Evolutionary conservation across 2,797 vertebrate species (phyloP).

Genomic region (Fratercula arctica): DNA sequence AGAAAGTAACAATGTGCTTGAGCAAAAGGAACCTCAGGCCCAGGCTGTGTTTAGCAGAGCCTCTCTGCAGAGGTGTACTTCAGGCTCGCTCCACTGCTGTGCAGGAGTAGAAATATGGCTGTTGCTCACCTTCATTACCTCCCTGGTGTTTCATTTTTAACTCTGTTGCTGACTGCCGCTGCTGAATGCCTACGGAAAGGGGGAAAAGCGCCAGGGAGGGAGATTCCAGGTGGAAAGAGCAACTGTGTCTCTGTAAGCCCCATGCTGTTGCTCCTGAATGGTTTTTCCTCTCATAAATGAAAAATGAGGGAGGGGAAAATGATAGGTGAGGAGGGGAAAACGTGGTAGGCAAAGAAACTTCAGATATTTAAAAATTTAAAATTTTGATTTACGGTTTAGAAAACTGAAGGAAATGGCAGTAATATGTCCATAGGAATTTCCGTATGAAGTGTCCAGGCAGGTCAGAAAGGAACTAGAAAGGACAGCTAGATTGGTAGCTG

Average conservation of each 20-base stretch:
- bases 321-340: background rate
- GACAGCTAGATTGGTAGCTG: background rate
- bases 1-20: slow-evolving; percentile 18
- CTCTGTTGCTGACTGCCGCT: background rate
- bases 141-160: slow-evolving; percentile 49
- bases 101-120: background rate
- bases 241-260: background rate
- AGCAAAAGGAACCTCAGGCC: slow-evolving; percentile 6
- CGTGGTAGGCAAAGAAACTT: background rate
- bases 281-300: slow-evolving; percentile 56
- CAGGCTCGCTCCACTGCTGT: background rate
- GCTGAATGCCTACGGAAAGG: slow-evolving; percentile 25
- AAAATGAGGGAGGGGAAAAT: background rate
- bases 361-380: slow-evolving; percentile 32
- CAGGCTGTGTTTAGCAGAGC: background rate
- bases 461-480: background rate
- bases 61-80: background rate
- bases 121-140: background rate
- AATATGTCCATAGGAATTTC: slow-evolving; percentile 2
- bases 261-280: slow-evolving; percentile 27
- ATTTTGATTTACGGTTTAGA: slow-evolving; percentile 17
- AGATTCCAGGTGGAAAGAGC: slow-evolving; percentile 4
- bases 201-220: slow-evolving; percentile 13
- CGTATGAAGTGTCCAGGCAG: background rate
- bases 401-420: slow-evolving; percentile 20